Evolutionary conservation across 92 coral and sea anemone genomes (phyloP).

Genomic region (Galaxea fascicularis): DNA sequence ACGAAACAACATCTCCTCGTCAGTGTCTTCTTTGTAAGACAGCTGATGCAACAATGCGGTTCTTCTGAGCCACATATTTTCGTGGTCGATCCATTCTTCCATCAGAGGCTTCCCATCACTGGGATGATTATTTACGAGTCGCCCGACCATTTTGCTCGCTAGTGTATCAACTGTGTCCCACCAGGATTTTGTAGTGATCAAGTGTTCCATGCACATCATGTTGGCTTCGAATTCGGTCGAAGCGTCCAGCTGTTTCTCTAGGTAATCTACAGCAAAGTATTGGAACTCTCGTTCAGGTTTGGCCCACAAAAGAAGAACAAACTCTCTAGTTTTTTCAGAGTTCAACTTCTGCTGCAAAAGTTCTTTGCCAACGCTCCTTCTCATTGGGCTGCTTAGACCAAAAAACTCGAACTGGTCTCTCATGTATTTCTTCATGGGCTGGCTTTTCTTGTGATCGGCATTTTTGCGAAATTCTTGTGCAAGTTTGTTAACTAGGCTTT

Average conservation of each 20-base stretch:
- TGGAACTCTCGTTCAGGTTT: conserved; percentile 93
- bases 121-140: conserved; percentile 80
- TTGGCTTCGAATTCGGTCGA: conserved; percentile 79
- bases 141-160: conserved; percentile 78
- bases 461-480: conserved; percentile 61
- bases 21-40: conserved; percentile 78
- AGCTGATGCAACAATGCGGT: conserved; percentile 94
- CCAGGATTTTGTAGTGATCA: conserved; percentile 90
- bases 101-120: conserved; percentile 69
- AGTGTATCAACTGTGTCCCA: conserved; percentile 95
- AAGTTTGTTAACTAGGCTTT: conserved; percentile 58
- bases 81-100: conserved; percentile 92
- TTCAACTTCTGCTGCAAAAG: conserved; percentile 61
- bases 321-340: conserved; percentile 62
- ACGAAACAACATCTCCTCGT: conserved; percentile 80
- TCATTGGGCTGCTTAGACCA: conserved; percentile 81
- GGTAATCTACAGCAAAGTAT: conserved; percentile 79
- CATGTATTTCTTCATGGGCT: conserved; percentile 92
- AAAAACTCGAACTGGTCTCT: conserved; percentile 90
- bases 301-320: conserved; percentile 79
- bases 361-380: conserved; percentile 75
- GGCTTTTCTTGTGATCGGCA: conserved; percentile 71
- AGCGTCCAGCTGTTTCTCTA: conserved; percentile 74
- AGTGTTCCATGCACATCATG: conserved; percentile 64
- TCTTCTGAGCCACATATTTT: conserved; percentile 97